Percentiles rank a stretch among this genome's conserved stretches.
These are phyloP conservation scores for Lepidocyrtinus sp. DNA, from an alignment of 2,888 invertebrate genomes.

Conservation along the genomic window DNA sequence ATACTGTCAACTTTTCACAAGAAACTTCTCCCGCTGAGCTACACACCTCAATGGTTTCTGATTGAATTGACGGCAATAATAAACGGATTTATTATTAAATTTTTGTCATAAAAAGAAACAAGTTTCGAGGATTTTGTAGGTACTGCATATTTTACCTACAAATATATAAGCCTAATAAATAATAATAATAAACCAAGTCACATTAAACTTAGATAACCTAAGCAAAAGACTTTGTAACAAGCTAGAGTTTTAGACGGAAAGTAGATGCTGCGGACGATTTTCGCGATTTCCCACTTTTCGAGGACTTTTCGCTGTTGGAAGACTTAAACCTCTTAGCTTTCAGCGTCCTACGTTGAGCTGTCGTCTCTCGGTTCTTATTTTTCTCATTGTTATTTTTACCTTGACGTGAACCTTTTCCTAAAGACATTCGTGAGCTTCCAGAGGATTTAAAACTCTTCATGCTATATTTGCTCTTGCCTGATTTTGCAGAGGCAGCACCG, in stretches of 20 bases:
- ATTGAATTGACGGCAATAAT: conserved; percentile 34
- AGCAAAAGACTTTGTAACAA: neutral
- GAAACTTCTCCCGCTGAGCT: too few relatives aligned
- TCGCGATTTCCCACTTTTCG: conserved; percentile 41
- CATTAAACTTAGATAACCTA: neutral
- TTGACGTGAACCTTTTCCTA: conserved; percentile 2
- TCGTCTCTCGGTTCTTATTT: conserved; percentile 25
- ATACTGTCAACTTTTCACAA: neutral
- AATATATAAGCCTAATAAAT: neutral
- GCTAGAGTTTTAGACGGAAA: conserved; percentile 30
- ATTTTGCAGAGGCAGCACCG: conserved; percentile 35
- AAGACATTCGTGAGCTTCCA: conserved; percentile 29
- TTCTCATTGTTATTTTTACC: conserved; percentile 25
- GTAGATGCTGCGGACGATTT: conserved; percentile 45
- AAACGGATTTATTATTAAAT: neutral
- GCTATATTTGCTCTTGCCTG: conserved; percentile 43
- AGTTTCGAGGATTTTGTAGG: neutral
- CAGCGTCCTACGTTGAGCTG: neutral
- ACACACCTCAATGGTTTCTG: neutral
- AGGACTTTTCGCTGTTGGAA: conserved; percentile 27
- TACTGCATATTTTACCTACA: neutral
- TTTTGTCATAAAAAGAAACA: conserved; percentile 1
- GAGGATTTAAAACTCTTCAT: conserved; percentile 30
- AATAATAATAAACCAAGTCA: neutral
- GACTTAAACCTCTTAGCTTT: conserved; percentile 50